Evolutionary conservation across 2,888 invertebrate species (phyloP).

Genomic region (Cantharis rufa): DNA sequence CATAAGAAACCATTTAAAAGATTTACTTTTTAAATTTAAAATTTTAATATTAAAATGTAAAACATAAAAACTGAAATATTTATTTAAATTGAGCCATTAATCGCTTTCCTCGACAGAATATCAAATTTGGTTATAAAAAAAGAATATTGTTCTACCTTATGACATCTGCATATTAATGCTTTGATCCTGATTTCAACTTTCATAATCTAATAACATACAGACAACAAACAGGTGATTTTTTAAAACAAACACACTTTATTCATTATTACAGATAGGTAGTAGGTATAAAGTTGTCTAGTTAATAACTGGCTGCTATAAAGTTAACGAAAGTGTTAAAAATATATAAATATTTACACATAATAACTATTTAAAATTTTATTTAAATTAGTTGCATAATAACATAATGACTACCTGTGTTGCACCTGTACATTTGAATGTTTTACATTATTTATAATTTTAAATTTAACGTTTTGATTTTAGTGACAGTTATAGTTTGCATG

Average conservation of each 20-base stretch:
- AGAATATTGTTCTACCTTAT: background rate
- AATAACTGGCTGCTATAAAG: background rate
- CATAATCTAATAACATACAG: background rate
- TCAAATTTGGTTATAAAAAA: background rate
- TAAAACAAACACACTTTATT: background rate
- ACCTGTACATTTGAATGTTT: background rate
- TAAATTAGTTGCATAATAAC: background rate
- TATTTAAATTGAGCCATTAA: background rate
- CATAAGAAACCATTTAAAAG: too few relatives aligned
- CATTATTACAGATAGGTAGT: background rate
- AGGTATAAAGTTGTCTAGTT: background rate
- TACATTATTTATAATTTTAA: background rate
- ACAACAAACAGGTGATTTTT: background rate
- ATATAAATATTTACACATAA: slow-evolving; percentile 3
- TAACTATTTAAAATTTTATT: background rate
- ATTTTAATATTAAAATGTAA: background rate
- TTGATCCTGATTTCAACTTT: background rate
- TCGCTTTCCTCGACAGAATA: background rate
- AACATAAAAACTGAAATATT: background rate
- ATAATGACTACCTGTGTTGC: background rate
- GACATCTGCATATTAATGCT: background rate
- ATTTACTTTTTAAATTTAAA: too few relatives aligned
- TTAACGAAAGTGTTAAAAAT: background rate
- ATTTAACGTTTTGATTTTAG: background rate
- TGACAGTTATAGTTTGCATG: background rate